Evolutionary conservation across 2,888 invertebrate genomes (phyloP).

Genomic region (Thecophora atra): DNA sequence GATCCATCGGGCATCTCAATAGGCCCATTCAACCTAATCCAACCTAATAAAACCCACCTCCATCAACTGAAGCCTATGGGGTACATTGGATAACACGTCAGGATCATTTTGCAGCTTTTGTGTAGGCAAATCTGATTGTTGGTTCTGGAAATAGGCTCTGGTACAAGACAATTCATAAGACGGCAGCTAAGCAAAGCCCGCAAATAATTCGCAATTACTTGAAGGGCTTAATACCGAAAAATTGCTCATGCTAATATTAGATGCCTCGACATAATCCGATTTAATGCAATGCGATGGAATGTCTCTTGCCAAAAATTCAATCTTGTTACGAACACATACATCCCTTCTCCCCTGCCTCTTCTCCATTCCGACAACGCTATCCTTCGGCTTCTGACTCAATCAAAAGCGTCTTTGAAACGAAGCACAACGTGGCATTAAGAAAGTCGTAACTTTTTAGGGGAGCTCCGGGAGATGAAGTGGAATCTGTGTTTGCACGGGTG

Average conservation of each 20-base stretch:
- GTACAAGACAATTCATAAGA: not conserved
- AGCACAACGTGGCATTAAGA: constrained; percentile 28
- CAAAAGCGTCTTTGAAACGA: constrained; percentile 17
- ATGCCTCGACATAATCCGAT: constrained; percentile 27
- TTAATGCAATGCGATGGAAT: constrained; percentile 23
- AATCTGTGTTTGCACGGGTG: not conserved
- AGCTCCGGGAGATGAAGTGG: not conserved
- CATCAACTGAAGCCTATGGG: too few relatives aligned
- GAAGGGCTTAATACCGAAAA: constrained; percentile 18
- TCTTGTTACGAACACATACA: not conserved
- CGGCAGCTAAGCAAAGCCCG: not conserved
- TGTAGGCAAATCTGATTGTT: too few relatives aligned
- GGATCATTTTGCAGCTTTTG: too few relatives aligned
- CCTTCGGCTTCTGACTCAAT: constrained; percentile 19
- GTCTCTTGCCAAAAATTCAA: constrained; percentile 11
- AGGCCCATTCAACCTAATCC: too few relatives aligned
- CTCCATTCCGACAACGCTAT: too few relatives aligned
- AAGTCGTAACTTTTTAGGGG: constrained; percentile 31
- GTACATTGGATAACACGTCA: too few relatives aligned
- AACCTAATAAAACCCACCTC: too few relatives aligned
- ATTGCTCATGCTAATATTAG: not conserved
- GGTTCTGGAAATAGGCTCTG: not conserved
- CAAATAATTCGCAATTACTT: constrained; percentile 29
- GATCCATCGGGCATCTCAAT: too few relatives aligned
- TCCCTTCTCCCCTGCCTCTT: not conserved